Base-by-base conservation (phyloP, 2,797 vertebrate species). In the Enteromius thamalakanensis region DNA sequence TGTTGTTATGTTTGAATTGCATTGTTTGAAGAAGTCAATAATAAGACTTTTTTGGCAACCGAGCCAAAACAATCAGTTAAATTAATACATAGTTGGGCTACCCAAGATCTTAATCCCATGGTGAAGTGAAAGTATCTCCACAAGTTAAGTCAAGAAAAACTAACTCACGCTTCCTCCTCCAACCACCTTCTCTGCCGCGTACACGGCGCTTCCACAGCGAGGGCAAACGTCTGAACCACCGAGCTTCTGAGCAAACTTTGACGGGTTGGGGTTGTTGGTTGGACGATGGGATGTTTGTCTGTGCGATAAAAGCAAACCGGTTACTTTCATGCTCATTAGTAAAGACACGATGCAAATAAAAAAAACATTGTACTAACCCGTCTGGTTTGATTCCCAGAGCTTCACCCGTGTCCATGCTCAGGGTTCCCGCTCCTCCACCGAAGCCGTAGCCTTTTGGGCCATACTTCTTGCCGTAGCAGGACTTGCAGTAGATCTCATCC, bases 401-500 rank as follows among this genome's bases (percentile, higher is more conserved):
- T 85, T 96, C 96, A 14, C 97, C 97, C 1, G 94, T 95, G 93
- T 99, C 98, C 60, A 94, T 99, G 88, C 95, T 99, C 91, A 99
- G 93, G 0, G 96, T 97, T 21, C 97, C 98, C 0, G 97, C 97
- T 51, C 98, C 98, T 67, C 95, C 95, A 62, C 98, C 97, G 0
- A 92, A 99, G 23, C 98, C 98, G 0, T 98, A 99, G 90, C 98
- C 98, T 93, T 99, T 99, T 76, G 98, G 97, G 3, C 97, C 98
- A 0, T 98, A 97, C 90, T 98, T 99, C 94, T 98, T 99, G 89
- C 96, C 97, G 0, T 99, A 99, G 92, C 98, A 99, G 1, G 97
- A 96, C 90, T 98, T 98, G 93, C 97, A 99, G 92, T 97, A 99
- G 92, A 99, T 97, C 89, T 99, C 97, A 40, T 98, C 96, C 34